phyloP scores from a whole-genome alignment of 2,888 invertebrate species.

The Strigamia crassipes region DNA sequence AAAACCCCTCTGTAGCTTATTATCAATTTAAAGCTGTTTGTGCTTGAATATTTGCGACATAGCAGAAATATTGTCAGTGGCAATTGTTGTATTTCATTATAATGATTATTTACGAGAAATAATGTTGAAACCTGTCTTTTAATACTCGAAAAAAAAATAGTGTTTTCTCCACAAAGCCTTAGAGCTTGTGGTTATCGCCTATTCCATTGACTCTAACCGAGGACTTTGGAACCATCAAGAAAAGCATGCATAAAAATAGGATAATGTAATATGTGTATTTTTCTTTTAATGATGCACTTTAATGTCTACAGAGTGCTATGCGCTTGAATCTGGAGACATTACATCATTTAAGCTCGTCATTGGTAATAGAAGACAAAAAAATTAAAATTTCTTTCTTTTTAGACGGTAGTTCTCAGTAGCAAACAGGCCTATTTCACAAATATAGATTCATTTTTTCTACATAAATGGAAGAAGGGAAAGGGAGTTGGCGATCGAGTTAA shows the following conservation, averaged over 20 bases:
- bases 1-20: slow-evolving; percentile 14
- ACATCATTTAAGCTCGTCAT: slow-evolving; percentile 36
- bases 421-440: background rate
- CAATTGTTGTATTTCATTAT: slow-evolving; percentile 40
- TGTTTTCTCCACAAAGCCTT: slow-evolving; percentile 28
- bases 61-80: slow-evolving; percentile 30
- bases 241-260: slow-evolving; percentile 39
- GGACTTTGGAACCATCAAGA: slow-evolving; percentile 38
- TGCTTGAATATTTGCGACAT: slow-evolving; percentile 39
- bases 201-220: slow-evolving; percentile 27
- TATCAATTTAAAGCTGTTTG: slow-evolving; percentile 37
- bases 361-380: background rate
- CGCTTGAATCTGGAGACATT: slow-evolving; percentile 29
- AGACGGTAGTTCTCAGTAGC: background rate
- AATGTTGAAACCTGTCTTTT: slow-evolving; percentile 37
- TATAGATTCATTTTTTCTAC: background rate
- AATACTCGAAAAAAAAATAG: slow-evolving; percentile 38
- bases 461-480: slow-evolving; percentile 10
- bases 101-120: slow-evolving; percentile 26
- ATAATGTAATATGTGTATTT: slow-evolving; percentile 29
- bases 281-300: slow-evolving; percentile 27
- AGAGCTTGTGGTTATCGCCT: slow-evolving; percentile 29
- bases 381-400: slow-evolving; percentile 1
- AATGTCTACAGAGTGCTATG: slow-evolving; percentile 38
- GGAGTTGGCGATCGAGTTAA: slow-evolving; percentile 29